Evolutionary conservation across 2,797 vertebrate genomes (phyloP).

Genomic region (Numenius phaeopus): DNA sequence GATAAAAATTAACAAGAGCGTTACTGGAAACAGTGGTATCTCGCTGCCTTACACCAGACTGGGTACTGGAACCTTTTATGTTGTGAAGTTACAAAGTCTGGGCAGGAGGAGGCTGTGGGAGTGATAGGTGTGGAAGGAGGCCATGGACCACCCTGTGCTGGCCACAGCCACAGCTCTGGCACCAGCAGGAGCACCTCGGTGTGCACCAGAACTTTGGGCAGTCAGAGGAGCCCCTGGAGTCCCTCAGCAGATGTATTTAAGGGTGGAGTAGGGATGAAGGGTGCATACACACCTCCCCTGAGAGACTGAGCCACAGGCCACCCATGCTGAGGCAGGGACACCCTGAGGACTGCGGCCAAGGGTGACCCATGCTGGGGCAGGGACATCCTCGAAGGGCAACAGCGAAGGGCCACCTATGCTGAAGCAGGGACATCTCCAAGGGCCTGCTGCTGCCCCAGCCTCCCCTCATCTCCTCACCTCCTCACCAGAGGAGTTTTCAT

Average conservation of each 20-base stretch:
- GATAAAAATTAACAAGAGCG: neutral
- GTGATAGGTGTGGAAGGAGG: fast-evolving
- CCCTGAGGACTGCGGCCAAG: fast-evolving
- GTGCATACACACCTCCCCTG: fast-evolving
- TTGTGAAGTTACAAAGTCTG: too few species aligned
- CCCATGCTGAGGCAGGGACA: too few species aligned
- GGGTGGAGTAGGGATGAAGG: fast-evolving
- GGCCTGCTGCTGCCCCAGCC: neutral
- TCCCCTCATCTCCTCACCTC: fast-evolving
- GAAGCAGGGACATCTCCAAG: neutral
- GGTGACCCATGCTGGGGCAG: neutral
- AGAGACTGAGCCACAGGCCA: neutral
- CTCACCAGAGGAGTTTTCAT: neutral
- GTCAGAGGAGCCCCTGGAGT: fast-evolving
- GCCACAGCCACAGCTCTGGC: neutral
- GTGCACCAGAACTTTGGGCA: neutral
- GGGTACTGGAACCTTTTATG: neutral
- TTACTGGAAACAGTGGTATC: neutral
- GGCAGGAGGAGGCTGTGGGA: neutral
- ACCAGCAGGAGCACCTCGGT: fast-evolving
- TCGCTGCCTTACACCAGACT: neutral
- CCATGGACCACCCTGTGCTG: fast-evolving
- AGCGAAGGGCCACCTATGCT: fast-evolving
- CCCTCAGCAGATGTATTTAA: neutral
- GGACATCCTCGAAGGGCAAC: neutral